phyloP scores from a whole-genome alignment of 2,113 vertebrate genomes.

The Anser brachyrhynchus region DNA sequence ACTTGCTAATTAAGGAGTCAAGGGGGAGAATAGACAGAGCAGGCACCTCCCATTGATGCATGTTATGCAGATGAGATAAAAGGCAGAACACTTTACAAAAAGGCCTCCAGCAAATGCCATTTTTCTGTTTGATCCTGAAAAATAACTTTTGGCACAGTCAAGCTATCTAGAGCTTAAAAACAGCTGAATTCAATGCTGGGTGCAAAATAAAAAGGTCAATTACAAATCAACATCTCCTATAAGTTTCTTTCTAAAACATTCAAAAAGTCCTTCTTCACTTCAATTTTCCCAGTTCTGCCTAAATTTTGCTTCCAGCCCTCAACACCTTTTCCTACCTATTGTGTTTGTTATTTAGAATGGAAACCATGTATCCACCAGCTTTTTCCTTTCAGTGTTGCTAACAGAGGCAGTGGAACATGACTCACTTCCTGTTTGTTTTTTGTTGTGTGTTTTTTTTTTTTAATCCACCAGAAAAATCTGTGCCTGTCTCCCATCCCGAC shows the following conservation, averaged over 20 bases:
- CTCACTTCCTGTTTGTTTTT: background rate
- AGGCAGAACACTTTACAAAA: background rate
- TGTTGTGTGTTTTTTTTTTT: background rate
- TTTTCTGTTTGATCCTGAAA: conserved; percentile 20
- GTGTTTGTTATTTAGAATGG: background rate
- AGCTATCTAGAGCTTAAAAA: background rate
- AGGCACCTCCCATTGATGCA: background rate
- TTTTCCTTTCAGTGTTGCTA: background rate
- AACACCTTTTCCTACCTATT: background rate
- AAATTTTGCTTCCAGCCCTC: background rate
- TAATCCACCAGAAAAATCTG: background rate
- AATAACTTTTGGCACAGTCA: background rate
- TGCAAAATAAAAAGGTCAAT: background rate
- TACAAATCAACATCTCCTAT: background rate
- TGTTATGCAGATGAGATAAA: background rate
- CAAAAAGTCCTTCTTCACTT: background rate
- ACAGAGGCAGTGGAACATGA: background rate
- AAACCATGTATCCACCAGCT: background rate
- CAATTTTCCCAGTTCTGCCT: background rate
- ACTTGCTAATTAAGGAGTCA: background rate
- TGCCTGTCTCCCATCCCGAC: fast-evolving
- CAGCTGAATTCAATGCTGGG: background rate
- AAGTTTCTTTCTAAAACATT: background rate
- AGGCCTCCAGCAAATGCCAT: background rate
- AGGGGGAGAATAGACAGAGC: background rate